Evolutionary conservation across 2,888 invertebrate species (phyloP), one percentile per base, ranked within the genome.

Genomic region (Gisinianus flammeolus): DNA sequence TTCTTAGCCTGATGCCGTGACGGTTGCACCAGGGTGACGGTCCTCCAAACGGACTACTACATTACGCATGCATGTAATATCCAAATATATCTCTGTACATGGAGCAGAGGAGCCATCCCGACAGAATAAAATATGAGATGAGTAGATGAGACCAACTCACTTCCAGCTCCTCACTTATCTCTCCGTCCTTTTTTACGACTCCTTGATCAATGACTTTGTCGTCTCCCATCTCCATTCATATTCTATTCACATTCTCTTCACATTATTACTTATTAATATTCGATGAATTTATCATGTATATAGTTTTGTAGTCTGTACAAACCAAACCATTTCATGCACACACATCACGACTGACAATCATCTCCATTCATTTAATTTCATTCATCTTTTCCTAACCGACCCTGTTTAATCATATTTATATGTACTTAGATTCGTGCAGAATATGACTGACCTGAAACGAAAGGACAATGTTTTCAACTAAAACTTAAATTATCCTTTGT

Each of bases 71-170:
- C 44, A 68, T 68, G 35, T 24, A 19, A 68, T 44, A 22, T 19
- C 68, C 12, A 26, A n/a, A 31, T 28, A 67, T 28, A 4, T 26
- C 44, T 44, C 44, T 19, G 19, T 2, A n/a, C n/a, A n/a, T n/a
- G n/a, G n/a, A n/a, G n/a, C n/a, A n/a, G 16, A 56, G 52, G 52
- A 28, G 22, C 24, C 31, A 44, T 24, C 44, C 22, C 1, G 19
- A 31, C 33, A 33, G 68, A 35, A 68, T 68, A 68, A 24, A 68
- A 68, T 44, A 68, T 68, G 62, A 62, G 62, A 24, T 4, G 2
- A 24, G 24, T 10, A 62, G 3, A 62, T 24, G 24, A 22, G 26
- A 8, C 62, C 22, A 22, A 6, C 62, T 24, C n/a, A n/a, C 22
- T 33, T 35, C 30, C 66, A 8, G 5, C 30, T 64, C 30, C 30